Percentiles rank a stretch among this genome's conserved stretches.
Conservation (phyloP, 2,113 vertebrate genomes). For the Brachyhypopomus occidentalis region DNA sequence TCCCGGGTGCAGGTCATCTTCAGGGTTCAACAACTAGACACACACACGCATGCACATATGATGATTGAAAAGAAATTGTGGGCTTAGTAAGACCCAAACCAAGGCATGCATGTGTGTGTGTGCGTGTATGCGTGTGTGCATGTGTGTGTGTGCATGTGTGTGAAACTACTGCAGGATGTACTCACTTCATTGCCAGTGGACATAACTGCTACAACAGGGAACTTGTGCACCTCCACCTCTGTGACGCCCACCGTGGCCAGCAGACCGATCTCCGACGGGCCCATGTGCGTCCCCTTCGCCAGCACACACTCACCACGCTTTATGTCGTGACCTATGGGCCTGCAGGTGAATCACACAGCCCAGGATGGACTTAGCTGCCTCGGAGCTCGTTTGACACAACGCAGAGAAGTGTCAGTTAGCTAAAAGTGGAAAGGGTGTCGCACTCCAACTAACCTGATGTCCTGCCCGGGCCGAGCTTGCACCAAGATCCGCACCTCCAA, state of each 20-base stretch:
- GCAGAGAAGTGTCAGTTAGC: background rate
- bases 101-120: background rate
- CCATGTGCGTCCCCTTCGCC: constrained; percentile 98
- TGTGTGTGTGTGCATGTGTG: background rate
- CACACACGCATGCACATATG: background rate
- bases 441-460: constrained; percentile 83
- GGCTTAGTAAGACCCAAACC: background rate
- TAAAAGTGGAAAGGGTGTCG: background rate
- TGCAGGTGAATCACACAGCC: constrained; percentile 60
- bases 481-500: constrained; percentile 97
- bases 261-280: constrained; percentile 95
- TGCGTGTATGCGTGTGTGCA: background rate
- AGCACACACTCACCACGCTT: constrained; percentile 97
- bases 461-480: constrained; percentile 95
- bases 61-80: background rate
- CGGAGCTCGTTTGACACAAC: background rate
- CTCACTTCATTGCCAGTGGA: constrained; percentile 97
- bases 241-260: constrained; percentile 97
- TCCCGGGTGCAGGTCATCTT: constrained; percentile 96
- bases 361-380: too few relatives aligned
- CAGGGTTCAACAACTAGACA: constrained; percentile 91
- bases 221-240: constrained; percentile 98
- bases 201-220: constrained; percentile 98
- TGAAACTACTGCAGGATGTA: background rate
- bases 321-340: constrained; percentile 98